phyloP scores from a whole-genome alignment of 1,140 invertebrate genomes.

The Cephus cinctus region DNA sequence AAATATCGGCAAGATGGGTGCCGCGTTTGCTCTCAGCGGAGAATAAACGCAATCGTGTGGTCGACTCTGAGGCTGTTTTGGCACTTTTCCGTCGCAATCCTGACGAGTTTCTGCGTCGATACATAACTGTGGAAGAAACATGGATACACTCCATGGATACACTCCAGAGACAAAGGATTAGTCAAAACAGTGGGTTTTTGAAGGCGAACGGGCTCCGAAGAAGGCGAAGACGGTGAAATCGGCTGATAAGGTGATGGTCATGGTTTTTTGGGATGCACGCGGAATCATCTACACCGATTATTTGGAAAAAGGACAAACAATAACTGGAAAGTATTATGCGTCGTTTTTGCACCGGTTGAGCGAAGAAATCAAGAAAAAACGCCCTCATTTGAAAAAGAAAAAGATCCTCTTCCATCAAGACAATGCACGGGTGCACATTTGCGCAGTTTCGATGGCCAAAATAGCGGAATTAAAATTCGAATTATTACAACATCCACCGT shows the following conservation, averaged over 20 bases:
- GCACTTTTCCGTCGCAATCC: slow-evolving; percentile 7
- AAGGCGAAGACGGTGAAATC: slow-evolving; percentile 28
- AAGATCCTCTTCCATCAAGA: slow-evolving; percentile 43
- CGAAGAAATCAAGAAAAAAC: slow-evolving; percentile 19
- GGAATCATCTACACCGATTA: slow-evolving; percentile 49
- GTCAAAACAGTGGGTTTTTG: slow-evolving; percentile 16
- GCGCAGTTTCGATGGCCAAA: slow-evolving; percentile 15
- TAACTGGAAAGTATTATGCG: slow-evolving; percentile 47
- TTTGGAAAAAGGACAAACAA: slow-evolving; percentile 53
- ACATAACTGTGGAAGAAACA: slow-evolving; percentile 23
- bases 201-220: slow-evolving; percentile 20
- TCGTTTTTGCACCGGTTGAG: slow-evolving; percentile 20
- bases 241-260: slow-evolving; percentile 41
- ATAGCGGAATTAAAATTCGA: slow-evolving; percentile 44
- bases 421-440: slow-evolving; percentile 36
- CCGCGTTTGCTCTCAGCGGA: slow-evolving; percentile 25
- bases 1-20: slow-evolving; percentile 30
- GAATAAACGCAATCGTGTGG: slow-evolving; percentile 15
- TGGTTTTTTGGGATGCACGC: slow-evolving; percentile 44
- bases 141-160: slow-evolving; percentile 18
- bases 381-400: slow-evolving; percentile 27
- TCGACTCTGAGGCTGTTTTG: background rate
- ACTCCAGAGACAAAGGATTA: slow-evolving; percentile 17
- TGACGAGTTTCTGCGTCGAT: slow-evolving; percentile 16
- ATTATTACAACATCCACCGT: slow-evolving; percentile 50